A percentile compares a stretch with the other conserved stretches of the same genome.
phyloP scores from a whole-genome alignment of 2,113 vertebrate genomes.

The Bos taurus region DNA sequence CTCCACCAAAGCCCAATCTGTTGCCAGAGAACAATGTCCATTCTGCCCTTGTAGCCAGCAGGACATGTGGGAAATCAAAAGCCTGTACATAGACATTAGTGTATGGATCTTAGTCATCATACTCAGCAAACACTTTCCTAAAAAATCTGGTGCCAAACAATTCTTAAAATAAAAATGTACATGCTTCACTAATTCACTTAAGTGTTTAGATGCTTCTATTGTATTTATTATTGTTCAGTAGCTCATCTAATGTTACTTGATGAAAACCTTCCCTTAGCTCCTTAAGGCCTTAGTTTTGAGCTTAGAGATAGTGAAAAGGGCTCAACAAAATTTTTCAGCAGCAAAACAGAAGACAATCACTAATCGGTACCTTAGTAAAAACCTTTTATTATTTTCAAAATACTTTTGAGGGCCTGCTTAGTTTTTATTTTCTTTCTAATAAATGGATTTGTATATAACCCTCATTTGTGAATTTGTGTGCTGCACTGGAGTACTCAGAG shows the following conservation, averaged over 20 bases:
- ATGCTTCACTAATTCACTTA: neutral
- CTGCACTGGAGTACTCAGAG: neutral
- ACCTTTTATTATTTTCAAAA: neutral
- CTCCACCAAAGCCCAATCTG: neutral
- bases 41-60: neutral
- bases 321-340: neutral
- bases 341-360: neutral
- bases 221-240: neutral
- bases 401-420: neutral
- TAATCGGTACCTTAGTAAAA: neutral
- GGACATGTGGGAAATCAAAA: neutral
- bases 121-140: conserved; percentile 5
- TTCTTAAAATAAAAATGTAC: conserved; percentile 3
- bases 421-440: neutral
- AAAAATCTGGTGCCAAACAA: neutral
- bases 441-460: neutral
- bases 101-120: neutral
- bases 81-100: neutral
- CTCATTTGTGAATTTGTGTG: neutral
- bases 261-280: neutral
- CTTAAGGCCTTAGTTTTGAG: neutral
- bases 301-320: neutral
- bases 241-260: neutral
- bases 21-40: neutral
- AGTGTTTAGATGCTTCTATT: neutral